Evolutionary conservation across 2,888 invertebrate species (phyloP).

Genomic region (Nemurella pictetii): DNA sequence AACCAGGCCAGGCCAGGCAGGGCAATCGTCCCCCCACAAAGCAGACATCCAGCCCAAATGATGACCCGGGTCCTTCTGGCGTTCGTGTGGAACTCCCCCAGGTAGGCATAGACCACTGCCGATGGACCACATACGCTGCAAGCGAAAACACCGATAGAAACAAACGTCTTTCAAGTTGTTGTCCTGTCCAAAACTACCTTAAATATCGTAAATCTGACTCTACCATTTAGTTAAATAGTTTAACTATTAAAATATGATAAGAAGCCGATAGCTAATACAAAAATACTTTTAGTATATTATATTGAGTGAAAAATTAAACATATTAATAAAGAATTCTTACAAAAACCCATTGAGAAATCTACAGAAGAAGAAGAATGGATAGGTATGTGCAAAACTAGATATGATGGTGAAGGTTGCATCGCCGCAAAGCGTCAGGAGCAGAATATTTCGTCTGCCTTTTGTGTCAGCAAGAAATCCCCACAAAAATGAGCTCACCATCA

Average conservation of each 20-base stretch:
- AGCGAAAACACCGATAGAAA: neutral
- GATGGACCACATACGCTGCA: conserved; percentile 40
- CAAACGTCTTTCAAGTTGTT: no score
- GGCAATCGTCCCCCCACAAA: conserved; percentile 32
- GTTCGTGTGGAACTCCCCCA: conserved; percentile 40
- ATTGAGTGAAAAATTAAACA: conserved; percentile 2
- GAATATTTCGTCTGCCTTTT: conserved; percentile 67
- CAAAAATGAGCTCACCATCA: conserved; percentile 72
- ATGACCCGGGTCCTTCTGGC: conserved; percentile 34
- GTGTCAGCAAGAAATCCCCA: conserved; percentile 81
- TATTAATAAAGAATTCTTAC: conserved; percentile 57
- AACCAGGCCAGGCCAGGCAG: conserved; percentile 66
- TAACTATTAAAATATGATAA: no score
- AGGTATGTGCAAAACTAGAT: conserved; percentile 67
- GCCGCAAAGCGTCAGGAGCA: conserved; percentile 67
- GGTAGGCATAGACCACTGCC: conserved; percentile 39
- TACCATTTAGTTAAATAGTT: no score
- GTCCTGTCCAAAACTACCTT: no score
- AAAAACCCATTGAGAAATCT: conserved; percentile 74
- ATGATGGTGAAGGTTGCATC: conserved; percentile 66
- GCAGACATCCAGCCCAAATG: conserved; percentile 36
- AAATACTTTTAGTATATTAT: no score
- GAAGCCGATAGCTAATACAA: no score
- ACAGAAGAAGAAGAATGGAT: conserved; percentile 65
- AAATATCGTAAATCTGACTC: no score